Conservation (phyloP, 2,888 invertebrate genomes). For the Ennomos quercinarius region DNA sequence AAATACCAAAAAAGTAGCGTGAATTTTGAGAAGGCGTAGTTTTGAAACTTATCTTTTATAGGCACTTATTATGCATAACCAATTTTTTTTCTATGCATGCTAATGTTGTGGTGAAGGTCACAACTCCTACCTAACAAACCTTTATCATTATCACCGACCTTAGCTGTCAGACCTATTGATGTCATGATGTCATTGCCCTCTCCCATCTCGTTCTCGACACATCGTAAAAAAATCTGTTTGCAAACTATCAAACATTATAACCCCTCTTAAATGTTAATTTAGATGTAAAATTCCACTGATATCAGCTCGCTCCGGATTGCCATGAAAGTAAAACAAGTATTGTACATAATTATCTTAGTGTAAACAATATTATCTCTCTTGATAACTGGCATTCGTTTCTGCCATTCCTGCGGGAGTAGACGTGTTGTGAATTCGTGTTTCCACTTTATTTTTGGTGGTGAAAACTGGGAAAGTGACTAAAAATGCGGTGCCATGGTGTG, state of each 20-base stretch:
- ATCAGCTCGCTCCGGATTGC: slow-evolving; percentile 45
- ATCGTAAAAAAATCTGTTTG: slow-evolving; percentile 25
- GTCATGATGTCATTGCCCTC: slow-evolving; percentile 32
- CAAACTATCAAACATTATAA: slow-evolving; percentile 7
- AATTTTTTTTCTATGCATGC: neutral
- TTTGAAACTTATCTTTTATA: too few relatives aligned
- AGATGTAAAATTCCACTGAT: slow-evolving; percentile 68
- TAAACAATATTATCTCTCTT: slow-evolving; percentile 51
- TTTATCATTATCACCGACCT: slow-evolving; percentile 15
- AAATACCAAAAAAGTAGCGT: too few relatives aligned
- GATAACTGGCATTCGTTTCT: slow-evolving; percentile 59
- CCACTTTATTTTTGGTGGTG: slow-evolving; percentile 24
- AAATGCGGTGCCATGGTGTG: slow-evolving; percentile 71
- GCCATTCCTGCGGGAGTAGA: slow-evolving; percentile 54
- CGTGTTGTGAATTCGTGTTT: slow-evolving; percentile 49
- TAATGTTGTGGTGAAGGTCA: slow-evolving; percentile 3
- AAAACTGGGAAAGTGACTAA: slow-evolving; percentile 45
- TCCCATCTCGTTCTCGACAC: slow-evolving; percentile 9
- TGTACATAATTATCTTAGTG: slow-evolving; percentile 42
- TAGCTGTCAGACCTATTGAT: neutral
- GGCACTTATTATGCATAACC: too few relatives aligned
- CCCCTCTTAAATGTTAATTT: slow-evolving; percentile 29
- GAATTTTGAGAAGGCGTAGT: too few relatives aligned
- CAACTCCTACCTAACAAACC: slow-evolving; percentile 4
- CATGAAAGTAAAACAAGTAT: slow-evolving; percentile 46